Conservation (phyloP, 1,140 invertebrate species). For the Ips nitidus region DNA sequence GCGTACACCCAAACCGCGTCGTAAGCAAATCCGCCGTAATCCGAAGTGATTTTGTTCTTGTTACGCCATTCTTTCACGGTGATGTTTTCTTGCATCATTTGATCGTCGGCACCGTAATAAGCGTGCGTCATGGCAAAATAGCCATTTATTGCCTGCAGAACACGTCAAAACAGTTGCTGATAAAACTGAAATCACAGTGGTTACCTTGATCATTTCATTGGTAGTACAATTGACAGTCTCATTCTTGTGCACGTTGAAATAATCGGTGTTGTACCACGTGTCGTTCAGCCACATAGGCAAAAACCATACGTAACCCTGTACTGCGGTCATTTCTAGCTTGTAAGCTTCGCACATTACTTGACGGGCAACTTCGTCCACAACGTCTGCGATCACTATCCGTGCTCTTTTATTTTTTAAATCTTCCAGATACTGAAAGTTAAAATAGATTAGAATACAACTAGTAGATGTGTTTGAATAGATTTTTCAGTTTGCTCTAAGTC, state of each 20-base stretch:
- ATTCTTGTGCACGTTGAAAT: constrained; percentile 55
- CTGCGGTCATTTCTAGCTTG: constrained; percentile 65
- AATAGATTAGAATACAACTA: constrained; percentile 17
- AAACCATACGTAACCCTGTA: constrained; percentile 80
- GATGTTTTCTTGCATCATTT: constrained; percentile 67
- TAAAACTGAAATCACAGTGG: no score
- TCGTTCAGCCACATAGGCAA: constrained; percentile 71
- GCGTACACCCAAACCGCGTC: constrained; percentile 87
- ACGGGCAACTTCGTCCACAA: constrained; percentile 67
- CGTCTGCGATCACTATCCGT: constrained; percentile 79
- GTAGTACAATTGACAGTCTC: constrained; percentile 64
- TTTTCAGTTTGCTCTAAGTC: neutral
- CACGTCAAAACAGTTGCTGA: constrained; percentile 1
- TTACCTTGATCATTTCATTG: constrained; percentile 61
- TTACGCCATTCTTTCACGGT: constrained; percentile 62
- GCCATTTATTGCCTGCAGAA: constrained; percentile 68
- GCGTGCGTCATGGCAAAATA: constrained; percentile 73
- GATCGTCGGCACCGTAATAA: constrained; percentile 63
- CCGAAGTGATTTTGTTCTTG: constrained; percentile 54
- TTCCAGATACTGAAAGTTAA: constrained; percentile 63
- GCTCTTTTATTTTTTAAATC: constrained; percentile 66
- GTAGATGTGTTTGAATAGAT: neutral
- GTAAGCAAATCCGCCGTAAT: constrained; percentile 78
- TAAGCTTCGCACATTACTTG: constrained; percentile 77
- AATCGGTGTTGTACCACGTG: constrained; percentile 69